These are phyloP conservation scores for Callipepla squamata DNA, from an alignment of 2,113 vertebrate genomes.

Conservation along the genomic window DNA sequence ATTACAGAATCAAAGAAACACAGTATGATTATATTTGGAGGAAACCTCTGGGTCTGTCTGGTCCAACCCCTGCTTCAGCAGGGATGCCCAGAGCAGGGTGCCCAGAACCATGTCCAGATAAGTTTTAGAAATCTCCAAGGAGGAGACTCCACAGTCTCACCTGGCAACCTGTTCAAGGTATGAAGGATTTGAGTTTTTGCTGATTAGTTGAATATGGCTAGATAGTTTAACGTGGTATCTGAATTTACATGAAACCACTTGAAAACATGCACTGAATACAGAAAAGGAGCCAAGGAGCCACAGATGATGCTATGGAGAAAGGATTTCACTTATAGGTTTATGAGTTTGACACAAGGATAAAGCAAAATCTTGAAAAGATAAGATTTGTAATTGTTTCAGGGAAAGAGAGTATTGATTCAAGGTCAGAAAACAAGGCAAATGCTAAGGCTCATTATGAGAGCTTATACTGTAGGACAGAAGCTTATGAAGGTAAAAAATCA, in stretches of 20 bases:
- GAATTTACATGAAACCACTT: not conserved
- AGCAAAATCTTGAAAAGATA: slow-evolving; percentile 16
- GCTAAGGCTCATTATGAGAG: slow-evolving; percentile 26
- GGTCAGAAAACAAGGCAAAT: not conserved
- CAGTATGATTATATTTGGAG: not conserved
- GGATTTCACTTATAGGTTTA: not conserved
- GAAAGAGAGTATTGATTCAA: not conserved
- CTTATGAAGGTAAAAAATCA: slow-evolving; percentile 39
- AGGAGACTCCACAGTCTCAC: not conserved
- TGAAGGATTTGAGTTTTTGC: too few relatives aligned
- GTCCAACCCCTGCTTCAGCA: not conserved
- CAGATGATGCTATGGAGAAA: not conserved
- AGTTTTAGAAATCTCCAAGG: not conserved
- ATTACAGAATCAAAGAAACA: not conserved
- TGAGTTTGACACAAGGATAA: slow-evolving; percentile 6
- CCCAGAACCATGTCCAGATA: not conserved
- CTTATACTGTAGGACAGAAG: slow-evolving; percentile 21
- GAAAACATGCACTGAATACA: not conserved
- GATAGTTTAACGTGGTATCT: not conserved
- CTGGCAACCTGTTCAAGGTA: not conserved
- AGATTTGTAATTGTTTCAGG: slow-evolving; percentile 32
- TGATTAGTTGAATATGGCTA: not conserved
- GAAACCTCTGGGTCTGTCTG: not conserved
- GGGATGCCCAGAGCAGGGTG: not conserved
- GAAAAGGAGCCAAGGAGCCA: not conserved